phyloP scores from a whole-genome alignment of 2,888 invertebrate species.

The Eumacrocentrus americanus region DNA sequence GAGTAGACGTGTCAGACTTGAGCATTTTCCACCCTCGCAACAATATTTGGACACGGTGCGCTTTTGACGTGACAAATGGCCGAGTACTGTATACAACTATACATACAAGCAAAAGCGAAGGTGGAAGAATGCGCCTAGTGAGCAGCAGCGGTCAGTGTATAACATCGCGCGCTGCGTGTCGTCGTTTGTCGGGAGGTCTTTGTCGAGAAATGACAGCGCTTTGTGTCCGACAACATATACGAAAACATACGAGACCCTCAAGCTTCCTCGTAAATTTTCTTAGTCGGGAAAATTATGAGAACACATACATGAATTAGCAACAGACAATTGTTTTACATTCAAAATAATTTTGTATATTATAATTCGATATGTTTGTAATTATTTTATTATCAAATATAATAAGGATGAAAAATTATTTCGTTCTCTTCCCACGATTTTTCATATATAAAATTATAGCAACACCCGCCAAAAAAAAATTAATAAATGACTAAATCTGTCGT shows the following conservation, averaged over 20 bases:
- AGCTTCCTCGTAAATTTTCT: background rate
- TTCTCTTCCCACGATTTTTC: background rate
- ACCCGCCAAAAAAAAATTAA: too few species aligned
- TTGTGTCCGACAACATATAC: slow-evolving; percentile 42
- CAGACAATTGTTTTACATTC: background rate
- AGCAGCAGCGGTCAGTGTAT: slow-evolving; percentile 27
- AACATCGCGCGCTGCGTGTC: slow-evolving; percentile 32
- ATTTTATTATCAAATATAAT: too few species aligned
- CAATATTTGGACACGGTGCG: slow-evolving; percentile 55
- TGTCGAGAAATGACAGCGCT: slow-evolving; percentile 42
- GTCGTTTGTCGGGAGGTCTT: slow-evolving; percentile 47
- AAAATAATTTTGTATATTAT: background rate
- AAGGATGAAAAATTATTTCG: too few species aligned
- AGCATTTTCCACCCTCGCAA: slow-evolving; percentile 42
- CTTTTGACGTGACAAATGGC: slow-evolving; percentile 45
- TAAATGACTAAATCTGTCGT: background rate
- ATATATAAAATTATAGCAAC: too few species aligned
- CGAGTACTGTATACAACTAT: background rate
- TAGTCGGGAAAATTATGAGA: background rate
- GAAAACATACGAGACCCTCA: slow-evolving; percentile 33
- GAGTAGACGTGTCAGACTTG: background rate
- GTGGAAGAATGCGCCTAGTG: background rate
- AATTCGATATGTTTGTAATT: background rate
- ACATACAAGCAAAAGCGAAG: slow-evolving; percentile 2
- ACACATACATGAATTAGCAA: background rate